Evolutionary conservation across 1,140 invertebrate species (phyloP), one percentile per base, ranked within the genome.

Genomic region (Cyrtorhinus lividipennis): DNA sequence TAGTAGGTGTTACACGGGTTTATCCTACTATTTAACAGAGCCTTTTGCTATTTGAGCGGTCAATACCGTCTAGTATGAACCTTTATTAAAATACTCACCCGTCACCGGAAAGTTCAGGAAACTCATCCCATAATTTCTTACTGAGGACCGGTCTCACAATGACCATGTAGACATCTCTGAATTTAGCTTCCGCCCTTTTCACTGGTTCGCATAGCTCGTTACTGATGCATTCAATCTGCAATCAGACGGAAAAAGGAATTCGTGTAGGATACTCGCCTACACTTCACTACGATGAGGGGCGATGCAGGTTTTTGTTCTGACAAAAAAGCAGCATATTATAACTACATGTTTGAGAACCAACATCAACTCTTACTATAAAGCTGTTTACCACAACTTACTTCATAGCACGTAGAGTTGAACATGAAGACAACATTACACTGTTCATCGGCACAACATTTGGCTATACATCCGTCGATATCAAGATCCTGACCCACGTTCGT

Each of bases 371-470:
- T 24, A 44, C 10, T 59, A n/a, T n/a, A n/a, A n/a, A n/a, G n/a
- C n/a, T n/a, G n/a, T n/a, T n/a, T n/a, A n/a, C n/a, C n/a, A n/a
- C n/a, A 25, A 24, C 58, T 66, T 67, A 88, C 79, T 74, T 86
- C 84, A 70, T 81, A 92, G 72, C 89, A 92, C 58, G 81, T 83
- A 20, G 74, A 72, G 67, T 88, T 83, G 63, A 81, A 81, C 70
- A 88, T 83, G 68, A 92, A 83, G 2, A 84, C 87, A 65, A 90
- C 81, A 73, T 92, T 86, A 71, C 90, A 92, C 1, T 71, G 67
- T 0, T 77, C 72, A 0, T 73, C 72, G 18, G 48, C 10, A 71
- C 90, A 92, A 70, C 90, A 92, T 30, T 79, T 76, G 66, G 80
- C 75, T 2, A 89, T 79, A 73, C 90, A 92, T 56, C 81, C 75